Evolutionary conservation across 2,797 vertebrate genomes (phyloP), one percentile per base, ranked within the genome.

Genomic region (Oophaga sylvatica): DNA sequence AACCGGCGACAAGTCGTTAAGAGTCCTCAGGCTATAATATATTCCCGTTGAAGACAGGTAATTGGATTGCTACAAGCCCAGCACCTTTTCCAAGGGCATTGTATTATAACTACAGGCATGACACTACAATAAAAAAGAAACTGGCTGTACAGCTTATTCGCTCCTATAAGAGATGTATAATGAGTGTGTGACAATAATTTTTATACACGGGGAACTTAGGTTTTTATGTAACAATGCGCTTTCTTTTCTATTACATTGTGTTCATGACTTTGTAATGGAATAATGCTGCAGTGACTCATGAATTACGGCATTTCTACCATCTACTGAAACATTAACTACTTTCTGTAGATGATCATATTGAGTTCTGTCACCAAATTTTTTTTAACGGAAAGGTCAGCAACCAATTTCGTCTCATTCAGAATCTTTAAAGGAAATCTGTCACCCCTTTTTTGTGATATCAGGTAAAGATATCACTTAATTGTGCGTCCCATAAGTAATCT

Each of bases 81-180:
- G 65, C 65, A 68, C 48, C 41, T 70, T 70, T 82, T 81, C 56
- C 81, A 67, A 83, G 67, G 65, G 48, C 29, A 83, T 83, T 70
- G 65, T 71, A 31, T 10, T 57, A 65, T 48, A 81, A 81, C 35
- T 67, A 35, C 48, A 53, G 41, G 65, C 62, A 83, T 56, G 48
- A 57, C 26, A 83, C 60, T 81, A 65, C 80, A 48, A 81, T 81
- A 45, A 80, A 62, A 62, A 20, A 79, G 13, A 60, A 57, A 26
- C 22, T 56, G 75, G 45, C 48, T 12, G n/a, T 60, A 20, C 16
- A 48, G 35, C 41, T 17, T 17, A n/a, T 81, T 63, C 60, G 45
- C n/a, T 60, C 22, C 16, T 59, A 63, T 26, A 62, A 67, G 26
- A 48, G 35, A 26, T 48, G 59, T 60, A 80, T 22, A 80, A 80